Conservation (phyloP, 1,140 invertebrate genomes). For the Mactra quadrangularis region DNA sequence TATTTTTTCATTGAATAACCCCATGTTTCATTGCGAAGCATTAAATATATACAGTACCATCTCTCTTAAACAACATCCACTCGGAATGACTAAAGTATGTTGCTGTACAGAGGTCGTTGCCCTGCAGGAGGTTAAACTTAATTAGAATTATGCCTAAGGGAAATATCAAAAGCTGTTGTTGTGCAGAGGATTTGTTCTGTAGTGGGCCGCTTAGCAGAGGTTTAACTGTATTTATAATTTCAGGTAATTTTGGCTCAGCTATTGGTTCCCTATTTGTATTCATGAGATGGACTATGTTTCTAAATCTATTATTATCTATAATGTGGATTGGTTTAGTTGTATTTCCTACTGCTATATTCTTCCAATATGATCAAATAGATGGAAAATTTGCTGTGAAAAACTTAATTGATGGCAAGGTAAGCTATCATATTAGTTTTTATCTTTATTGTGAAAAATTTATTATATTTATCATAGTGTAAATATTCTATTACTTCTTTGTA, state of each 20-base stretch:
- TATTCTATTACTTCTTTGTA: too few species aligned
- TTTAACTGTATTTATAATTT: conserved; percentile 9
- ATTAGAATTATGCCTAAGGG: too few species aligned
- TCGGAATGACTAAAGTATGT: too few species aligned
- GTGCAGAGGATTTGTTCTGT: too few species aligned
- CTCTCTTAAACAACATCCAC: too few species aligned
- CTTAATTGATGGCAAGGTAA: conserved; percentile 71
- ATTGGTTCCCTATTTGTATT: conserved; percentile 73
- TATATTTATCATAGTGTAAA: background rate
- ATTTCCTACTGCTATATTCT: conserved; percentile 68
- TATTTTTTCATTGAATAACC: too few species aligned
- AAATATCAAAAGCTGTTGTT: too few species aligned
- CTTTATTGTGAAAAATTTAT: background rate
- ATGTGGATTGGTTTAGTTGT: conserved; percentile 68
- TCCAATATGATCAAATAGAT: conserved; percentile 57
- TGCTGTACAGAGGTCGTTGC: too few species aligned
- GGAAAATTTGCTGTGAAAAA: conserved; percentile 64
- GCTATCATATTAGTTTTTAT: background rate
- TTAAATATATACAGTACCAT: too few species aligned
- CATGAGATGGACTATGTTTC: conserved; percentile 66
- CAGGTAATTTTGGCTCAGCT: conserved; percentile 75
- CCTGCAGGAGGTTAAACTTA: too few species aligned
- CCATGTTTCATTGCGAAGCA: too few species aligned
- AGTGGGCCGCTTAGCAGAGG: background rate
- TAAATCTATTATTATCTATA: conserved; percentile 65